A percentile compares a stretch with the other conserved stretches of the same genome.
These are phyloP conservation scores for Halcyon malimbica DNA, from an alignment of 2,113 vertebrate species.

Conservation along the genomic window DNA sequence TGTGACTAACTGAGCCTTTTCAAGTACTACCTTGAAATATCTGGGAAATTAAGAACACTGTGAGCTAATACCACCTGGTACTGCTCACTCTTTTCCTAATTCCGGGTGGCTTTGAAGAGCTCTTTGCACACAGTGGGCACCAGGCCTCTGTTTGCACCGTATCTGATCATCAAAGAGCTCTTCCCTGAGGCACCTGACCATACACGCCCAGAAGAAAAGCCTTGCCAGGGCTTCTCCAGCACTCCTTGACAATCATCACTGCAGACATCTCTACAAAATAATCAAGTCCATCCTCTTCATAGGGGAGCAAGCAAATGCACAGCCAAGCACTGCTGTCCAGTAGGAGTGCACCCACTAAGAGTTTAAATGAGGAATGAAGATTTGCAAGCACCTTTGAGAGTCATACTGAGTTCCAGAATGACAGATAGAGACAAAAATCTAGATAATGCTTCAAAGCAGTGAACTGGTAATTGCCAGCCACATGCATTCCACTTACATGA, in stretches of 20 bases:
- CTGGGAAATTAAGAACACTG: not conserved
- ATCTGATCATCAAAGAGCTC: slow-evolving; percentile 86
- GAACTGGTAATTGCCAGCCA: not conserved
- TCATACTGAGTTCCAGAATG: not conserved
- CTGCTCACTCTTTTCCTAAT: slow-evolving; percentile 73
- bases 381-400: not conserved
- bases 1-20: not conserved
- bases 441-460: not conserved
- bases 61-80: slow-evolving; percentile 74
- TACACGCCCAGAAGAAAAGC: slow-evolving; percentile 82
- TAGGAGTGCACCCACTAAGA: not conserved
- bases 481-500: not conserved
- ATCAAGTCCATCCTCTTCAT: too few species aligned
- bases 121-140: slow-evolving; percentile 81
- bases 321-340: not conserved
- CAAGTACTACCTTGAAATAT: not conserved
- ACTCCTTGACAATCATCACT: slow-evolving; percentile 79
- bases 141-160: slow-evolving; percentile 82
- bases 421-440: not conserved
- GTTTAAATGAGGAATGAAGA: not conserved
- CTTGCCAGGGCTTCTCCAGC: slow-evolving; percentile 79
- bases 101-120: slow-evolving; percentile 79
- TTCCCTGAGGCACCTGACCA: slow-evolving; percentile 86
- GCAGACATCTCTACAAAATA: slow-evolving; percentile 75
- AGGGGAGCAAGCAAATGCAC: not conserved